Evolutionary conservation across 2,113 vertebrate species (phyloP), one percentile per base, ranked within the genome.

Genomic region (Sapayoa aenigma): DNA sequence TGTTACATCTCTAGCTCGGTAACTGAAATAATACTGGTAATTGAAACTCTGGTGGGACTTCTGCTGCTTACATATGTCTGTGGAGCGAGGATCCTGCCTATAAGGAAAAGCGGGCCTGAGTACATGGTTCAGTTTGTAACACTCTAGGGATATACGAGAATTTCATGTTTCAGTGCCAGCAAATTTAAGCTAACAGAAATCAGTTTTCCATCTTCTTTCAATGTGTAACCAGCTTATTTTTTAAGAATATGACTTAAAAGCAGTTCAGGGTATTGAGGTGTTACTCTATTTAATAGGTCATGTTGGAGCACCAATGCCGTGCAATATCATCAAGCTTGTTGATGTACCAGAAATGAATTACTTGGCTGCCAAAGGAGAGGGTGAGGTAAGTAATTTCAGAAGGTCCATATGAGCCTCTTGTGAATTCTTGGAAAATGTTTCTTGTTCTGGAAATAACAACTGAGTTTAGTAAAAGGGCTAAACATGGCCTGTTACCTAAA

Each of bases 341-440:
- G 99, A 99, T 90, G 99, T 99, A 58, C 95, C 98, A 91, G 99
- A 99, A 84, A 99, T 99, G 99, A 99, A 99, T 97, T 99, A 99
- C 91, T 96, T 98, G 67, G 98, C 99, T 90, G 97, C 97, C 80
- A 99, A 98, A 67, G 99, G 99, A 21, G 99, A 99, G 90, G 99
- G 99, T 37, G 99, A 99, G 98, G 99, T 99, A 93, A 98, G 98
- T 90, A 35, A 60, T 25, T 80, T 66, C 50, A 59, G 9, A 68
- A 71, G n/a, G 47, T 62, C 71, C 49, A 9, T 21, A 13, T 22
- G 6, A 80, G 21, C 49, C 15, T 76, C 44, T 50, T 87, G 66
- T 3, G 24, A 79, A 87, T 63, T 31, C 7, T 31, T 95, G 73
- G 52, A 84, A 73, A 72, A 37, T 5, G 14, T 21, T 41, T 62